These are phyloP conservation scores for Myiotriccus ornatus DNA, from an alignment of 2,797 vertebrate species.

Conservation along the genomic window DNA sequence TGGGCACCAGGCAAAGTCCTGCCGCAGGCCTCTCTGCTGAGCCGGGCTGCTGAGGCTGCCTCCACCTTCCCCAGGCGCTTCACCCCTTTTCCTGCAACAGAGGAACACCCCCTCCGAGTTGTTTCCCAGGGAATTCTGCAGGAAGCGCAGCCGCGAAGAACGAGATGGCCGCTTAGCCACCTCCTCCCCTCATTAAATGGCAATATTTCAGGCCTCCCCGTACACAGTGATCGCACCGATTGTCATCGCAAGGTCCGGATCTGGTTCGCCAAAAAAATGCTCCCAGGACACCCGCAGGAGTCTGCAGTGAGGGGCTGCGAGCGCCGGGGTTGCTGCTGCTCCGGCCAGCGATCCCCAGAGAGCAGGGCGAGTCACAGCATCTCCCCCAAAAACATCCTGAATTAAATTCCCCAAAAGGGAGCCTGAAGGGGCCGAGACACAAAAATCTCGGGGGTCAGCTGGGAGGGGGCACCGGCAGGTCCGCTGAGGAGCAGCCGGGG, in stretches of 20 bases:
- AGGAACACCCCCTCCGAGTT: not conserved
- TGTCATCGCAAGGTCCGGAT: conserved; percentile 47
- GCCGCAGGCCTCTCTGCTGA: no score
- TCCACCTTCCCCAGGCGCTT: not conserved
- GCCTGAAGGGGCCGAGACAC: not conserved
- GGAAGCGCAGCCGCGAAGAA: not conserved
- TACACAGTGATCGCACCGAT: conserved; percentile 58
- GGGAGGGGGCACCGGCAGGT: not conserved
- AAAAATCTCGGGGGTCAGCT: not conserved
- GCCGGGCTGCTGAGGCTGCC: not conserved
- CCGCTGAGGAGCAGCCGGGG: not conserved
- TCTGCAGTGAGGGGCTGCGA: conserved; percentile 46
- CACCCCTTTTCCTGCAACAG: not conserved
- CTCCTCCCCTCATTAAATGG: conserved; percentile 43
- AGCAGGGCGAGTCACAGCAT: not conserved
- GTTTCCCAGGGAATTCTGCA: not conserved
- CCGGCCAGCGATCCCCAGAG: not conserved
- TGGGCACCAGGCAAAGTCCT: not conserved
- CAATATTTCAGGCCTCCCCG: conserved; percentile 65
- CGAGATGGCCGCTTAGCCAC: not conserved
- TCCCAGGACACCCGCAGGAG: conserved; percentile 23
- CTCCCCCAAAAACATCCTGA: not conserved
- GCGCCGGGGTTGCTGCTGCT: not conserved
- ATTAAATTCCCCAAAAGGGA: accelerated
- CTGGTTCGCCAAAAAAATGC: conserved; percentile 1